A percentile compares a stretch with the other conserved stretches of the same genome.
These are phyloP conservation scores for Leptarthrus brevirostris DNA, from an alignment of 2,888 invertebrate genomes.

Conservation along the genomic window DNA sequence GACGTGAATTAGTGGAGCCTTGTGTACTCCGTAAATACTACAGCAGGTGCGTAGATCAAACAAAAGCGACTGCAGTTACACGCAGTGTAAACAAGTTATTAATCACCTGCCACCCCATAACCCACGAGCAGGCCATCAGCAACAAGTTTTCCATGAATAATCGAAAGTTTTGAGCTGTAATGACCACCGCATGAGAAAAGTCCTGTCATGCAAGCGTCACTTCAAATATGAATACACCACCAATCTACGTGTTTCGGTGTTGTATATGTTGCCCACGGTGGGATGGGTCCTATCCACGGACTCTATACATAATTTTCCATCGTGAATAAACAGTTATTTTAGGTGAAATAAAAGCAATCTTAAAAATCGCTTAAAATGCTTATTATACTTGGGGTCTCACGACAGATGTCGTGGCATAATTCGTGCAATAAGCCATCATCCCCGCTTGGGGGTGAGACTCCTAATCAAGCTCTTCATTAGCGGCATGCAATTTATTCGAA, in stretches of 20 bases:
- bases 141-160: conserved; percentile 44
- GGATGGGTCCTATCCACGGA: too few species aligned
- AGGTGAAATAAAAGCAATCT: background rate
- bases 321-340: background rate
- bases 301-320: too few species aligned
- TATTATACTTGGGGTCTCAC: background rate
- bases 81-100: conserved; percentile 41
- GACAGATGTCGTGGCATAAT: conserved; percentile 1
- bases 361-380: conserved; percentile 1
- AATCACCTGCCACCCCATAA: conserved; percentile 17
- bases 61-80: conserved; percentile 22
- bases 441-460: conserved; percentile 20
- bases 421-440: conserved; percentile 47
- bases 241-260: background rate
- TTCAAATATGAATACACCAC: conserved; percentile 2
- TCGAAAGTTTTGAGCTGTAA: conserved; percentile 26
- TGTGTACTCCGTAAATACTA: conserved; percentile 5
- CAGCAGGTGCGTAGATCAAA: conserved; percentile 40
- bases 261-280: background rate
- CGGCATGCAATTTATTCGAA: conserved; percentile 47
- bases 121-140: conserved; percentile 16
- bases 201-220: conserved; percentile 35
- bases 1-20: background rate
- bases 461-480: conserved; percentile 51
- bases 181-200: conserved; percentile 19